Base-by-base conservation (phyloP, 2,113 vertebrate species). In the Monopterus albus region DNA sequence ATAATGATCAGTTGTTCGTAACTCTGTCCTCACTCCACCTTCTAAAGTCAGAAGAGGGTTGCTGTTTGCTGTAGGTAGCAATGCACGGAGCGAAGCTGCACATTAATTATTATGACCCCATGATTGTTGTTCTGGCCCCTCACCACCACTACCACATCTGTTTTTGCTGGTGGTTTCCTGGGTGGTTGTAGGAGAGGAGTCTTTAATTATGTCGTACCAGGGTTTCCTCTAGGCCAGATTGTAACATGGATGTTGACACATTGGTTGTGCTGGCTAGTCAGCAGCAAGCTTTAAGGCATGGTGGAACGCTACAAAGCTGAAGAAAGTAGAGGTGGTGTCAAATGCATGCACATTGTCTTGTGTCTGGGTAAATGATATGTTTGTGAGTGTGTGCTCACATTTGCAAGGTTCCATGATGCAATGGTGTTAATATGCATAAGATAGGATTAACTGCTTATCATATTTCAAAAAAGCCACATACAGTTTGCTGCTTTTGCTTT, bases 131-230 rank as follows among this genome's bases (percentile, higher is more conserved):
- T n/a, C n/a, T n/a, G n/a, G n/a, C n/a, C n/a, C n/a, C n/a, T n/a
- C n/a, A n/a, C n/a, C n/a, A n/a, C n/a, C n/a, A n/a, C n/a, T n/a
- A n/a, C n/a, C n/a, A n/a, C n/a, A n/a, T n/a, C n/a, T n/a, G n/a
- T n/a, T n/a, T n/a, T n/a, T n/a, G n/a, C n/a, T 56, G 75, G 7
- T 33, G 49, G 59, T 76, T 86, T 70, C 31, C 61, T 79, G 23
- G n/a, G n/a, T n/a, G n/a, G n/a, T n/a, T n/a, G n/a, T n/a, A n/a
- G n/a, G n/a, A n/a, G n/a, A n/a, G n/a, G n/a, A n/a, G n/a, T n/a
- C n/a, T n/a, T n/a, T n/a, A n/a, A n/a, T n/a, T n/a, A n/a, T n/a
- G n/a, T n/a, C n/a, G n/a, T n/a, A n/a, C n/a, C n/a, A n/a, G n/a
- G n/a, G n/a, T n/a, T n/a, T n/a, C n/a, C n/a, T n/a, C n/a, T n/a